phyloP scores from a whole-genome alignment of 1,140 invertebrate genomes.

The Metopolophium dirhodum region DNA sequence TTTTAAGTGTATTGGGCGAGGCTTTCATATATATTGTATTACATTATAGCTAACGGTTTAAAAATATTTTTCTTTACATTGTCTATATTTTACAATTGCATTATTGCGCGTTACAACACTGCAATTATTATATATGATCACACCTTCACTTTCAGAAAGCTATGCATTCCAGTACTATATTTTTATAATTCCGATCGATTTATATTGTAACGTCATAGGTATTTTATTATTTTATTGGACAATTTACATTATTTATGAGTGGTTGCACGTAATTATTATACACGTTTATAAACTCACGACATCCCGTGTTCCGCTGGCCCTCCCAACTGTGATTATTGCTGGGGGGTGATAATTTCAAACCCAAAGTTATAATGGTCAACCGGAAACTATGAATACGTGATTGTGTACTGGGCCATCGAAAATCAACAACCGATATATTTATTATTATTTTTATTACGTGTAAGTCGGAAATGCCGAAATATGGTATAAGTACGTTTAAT shows the following conservation, averaged over 20 bases:
- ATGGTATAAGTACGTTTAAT: constrained; percentile 26
- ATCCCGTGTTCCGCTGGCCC: background rate
- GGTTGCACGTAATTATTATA: background rate
- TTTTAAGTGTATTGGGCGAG: background rate
- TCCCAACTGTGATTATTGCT: background rate
- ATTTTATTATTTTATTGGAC: background rate
- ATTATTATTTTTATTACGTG: constrained; percentile 37
- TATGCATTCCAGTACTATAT: background rate
- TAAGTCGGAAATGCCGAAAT: constrained; percentile 40
- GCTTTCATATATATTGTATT: background rate
- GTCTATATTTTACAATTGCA: background rate
- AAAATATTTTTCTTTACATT: background rate
- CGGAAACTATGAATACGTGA: constrained; percentile 34
- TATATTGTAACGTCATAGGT: background rate
- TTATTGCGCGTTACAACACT: background rate
- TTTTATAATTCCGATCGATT: background rate
- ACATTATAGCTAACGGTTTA: background rate
- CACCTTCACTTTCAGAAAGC: background rate
- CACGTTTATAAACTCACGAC: background rate
- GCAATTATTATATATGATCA: background rate
- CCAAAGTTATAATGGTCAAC: background rate
- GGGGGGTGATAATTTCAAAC: background rate
- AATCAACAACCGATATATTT: constrained; percentile 39
- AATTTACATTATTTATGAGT: background rate
- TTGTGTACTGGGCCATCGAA: constrained; percentile 31